Evolutionary conservation across 2,113 vertebrate genomes (phyloP), one percentile per base, ranked within the genome.

Genomic region (Erythrocercus mccallii): DNA sequence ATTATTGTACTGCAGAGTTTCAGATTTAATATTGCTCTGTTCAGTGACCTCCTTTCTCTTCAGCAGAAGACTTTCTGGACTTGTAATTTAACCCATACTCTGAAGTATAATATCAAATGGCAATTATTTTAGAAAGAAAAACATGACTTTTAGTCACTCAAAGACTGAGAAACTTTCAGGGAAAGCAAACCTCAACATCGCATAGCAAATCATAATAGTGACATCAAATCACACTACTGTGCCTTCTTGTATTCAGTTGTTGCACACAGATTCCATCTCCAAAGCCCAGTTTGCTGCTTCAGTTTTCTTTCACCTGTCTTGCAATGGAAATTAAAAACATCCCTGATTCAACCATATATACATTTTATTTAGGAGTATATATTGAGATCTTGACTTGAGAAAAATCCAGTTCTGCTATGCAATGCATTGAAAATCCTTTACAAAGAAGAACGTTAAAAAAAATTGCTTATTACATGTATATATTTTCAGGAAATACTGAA

Each of bases 201-300:
- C 61, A 5, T 31, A 68, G 16, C 13, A 71, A 86, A n/a, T 17
- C 1, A 1, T 30, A 70, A 25, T 1, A 45, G 12, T 25, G 12
- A 28, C 40, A 78, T 33, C 42, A 81, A 78, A 81, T 58, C 57
- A 71, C 61, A 66, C 8, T 2, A 8, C 30, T 64, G 22, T 48
- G n/a, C 3, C 57, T 87, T 66, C 64, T 20, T 37, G 11, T 21
- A 24, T 37, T 83, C 7, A 3, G 13, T 13, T 38, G 12, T 10
- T 62, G 61, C 14, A 42, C 0, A 0, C 28, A 89, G 44, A 73
- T 40, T n/a, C 6, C 23, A 40, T n/a, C n/a, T n/a, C 10, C 38
- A 84, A 74, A 74, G 14, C 12, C 25, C 57, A 40, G 2, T 38
- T 81, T 74, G 20, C 15, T 90, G 1, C 28, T 44, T 65, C 3